These are phyloP conservation scores for Mus musculus DNA, from an alignment of 2,113 vertebrate genomes.

Conservation along the genomic window DNA sequence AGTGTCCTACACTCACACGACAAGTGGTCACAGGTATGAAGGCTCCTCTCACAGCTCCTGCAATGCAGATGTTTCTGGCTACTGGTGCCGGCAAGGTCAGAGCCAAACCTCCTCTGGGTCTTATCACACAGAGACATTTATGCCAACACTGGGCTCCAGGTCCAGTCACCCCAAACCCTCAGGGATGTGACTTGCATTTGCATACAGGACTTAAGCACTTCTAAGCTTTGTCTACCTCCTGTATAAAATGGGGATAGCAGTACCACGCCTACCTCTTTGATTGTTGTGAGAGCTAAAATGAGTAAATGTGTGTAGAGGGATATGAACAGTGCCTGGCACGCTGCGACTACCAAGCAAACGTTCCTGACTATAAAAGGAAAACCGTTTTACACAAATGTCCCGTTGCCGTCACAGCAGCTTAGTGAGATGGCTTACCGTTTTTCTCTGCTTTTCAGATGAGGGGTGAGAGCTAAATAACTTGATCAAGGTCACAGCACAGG, in stretches of 20 bases:
- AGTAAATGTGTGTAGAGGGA: not conserved
- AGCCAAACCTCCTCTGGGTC: not conserved
- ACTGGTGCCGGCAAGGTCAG: not conserved
- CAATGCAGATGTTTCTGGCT: conserved; percentile 42
- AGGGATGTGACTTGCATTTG: not conserved
- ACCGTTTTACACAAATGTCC: not conserved
- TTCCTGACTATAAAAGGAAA: not conserved
- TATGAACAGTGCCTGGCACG: not conserved
- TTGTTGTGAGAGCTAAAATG: conserved; percentile 12
- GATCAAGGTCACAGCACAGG: not conserved
- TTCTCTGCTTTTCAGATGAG: not conserved
- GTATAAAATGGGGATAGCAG: not conserved
- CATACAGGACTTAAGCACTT: not conserved
- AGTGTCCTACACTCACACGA: not conserved
- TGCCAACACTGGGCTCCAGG: not conserved
- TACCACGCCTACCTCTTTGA: not conserved
- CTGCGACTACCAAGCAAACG: not conserved
- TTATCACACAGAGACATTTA: not conserved
- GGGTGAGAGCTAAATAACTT: not conserved
- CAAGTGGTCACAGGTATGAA: not conserved
- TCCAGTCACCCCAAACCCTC: not conserved
- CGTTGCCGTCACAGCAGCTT: not conserved
- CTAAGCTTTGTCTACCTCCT: not conserved
- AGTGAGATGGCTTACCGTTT: not conserved
- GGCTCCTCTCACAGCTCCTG: not conserved